Percentiles rank a stretch among this genome's conserved stretches.
These are phyloP conservation scores for Callimorpha dominula DNA, from an alignment of 2,888 invertebrate genomes.

Conservation along the genomic window DNA sequence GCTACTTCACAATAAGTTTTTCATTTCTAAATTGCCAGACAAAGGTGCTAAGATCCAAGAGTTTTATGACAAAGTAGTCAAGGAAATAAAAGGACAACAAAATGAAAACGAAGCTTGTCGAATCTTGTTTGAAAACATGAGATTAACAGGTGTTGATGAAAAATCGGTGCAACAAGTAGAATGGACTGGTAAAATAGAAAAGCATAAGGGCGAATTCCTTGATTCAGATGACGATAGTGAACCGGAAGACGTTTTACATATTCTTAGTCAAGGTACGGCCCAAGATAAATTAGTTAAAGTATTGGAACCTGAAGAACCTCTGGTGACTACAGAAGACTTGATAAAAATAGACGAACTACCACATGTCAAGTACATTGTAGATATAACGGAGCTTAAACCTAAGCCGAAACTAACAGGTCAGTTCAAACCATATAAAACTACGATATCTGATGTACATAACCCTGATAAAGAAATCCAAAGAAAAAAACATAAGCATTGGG, in stretches of 20 bases:
- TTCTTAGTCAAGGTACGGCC: constrained; percentile 85
- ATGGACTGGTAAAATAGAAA: constrained; percentile 85
- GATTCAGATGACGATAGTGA: constrained; percentile 88
- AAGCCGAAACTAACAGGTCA: constrained; percentile 68
- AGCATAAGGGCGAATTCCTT: constrained; percentile 64
- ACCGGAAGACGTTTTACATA: constrained; percentile 86
- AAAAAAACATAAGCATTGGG: constrained; percentile 86
- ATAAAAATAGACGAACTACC: constrained; percentile 77
- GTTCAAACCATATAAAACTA: constrained; percentile 88
- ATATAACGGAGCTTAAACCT: constrained; percentile 79
- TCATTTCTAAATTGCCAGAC: constrained; percentile 85
- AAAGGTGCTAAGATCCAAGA: constrained; percentile 86
- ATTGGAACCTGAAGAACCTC: constrained; percentile 75
- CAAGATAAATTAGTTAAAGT: constrained; percentile 82
- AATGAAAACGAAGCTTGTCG: constrained; percentile 83
- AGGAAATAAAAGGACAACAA: constrained; percentile 80
- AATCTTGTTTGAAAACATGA: constrained; percentile 79
- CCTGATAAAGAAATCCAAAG: constrained; percentile 84
- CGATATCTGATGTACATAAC: constrained; percentile 83
- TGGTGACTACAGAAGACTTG: constrained; percentile 84
- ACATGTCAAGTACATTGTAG: constrained; percentile 85
- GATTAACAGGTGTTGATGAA: constrained; percentile 76
- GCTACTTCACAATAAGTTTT: constrained; percentile 82
- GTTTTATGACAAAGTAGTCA: constrained; percentile 79
- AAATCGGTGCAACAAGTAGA: constrained; percentile 85